Conservation (phyloP, 2,888 invertebrate genomes). For the Hylaea fasciaria region DNA sequence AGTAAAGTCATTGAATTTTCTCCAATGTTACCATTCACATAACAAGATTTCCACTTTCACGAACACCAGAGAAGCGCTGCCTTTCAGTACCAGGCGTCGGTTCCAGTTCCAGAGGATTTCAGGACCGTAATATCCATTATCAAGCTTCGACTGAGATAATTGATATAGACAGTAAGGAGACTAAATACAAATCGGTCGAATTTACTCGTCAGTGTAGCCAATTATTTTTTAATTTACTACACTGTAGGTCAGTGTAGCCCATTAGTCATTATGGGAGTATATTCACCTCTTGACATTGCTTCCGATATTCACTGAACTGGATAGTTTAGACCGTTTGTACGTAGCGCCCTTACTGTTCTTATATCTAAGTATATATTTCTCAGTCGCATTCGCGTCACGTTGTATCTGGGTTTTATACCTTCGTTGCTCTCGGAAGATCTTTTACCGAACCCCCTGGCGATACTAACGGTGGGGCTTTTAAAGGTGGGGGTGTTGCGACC, state of each 20-base stretch:
- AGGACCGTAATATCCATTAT: conserved; percentile 39
- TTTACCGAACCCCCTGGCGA: conserved; percentile 80
- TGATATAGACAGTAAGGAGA: conserved; percentile 45
- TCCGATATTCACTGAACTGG: not conserved
- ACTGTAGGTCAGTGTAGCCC: too few relatives aligned
- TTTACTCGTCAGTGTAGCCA: not conserved
- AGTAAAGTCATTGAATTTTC: conserved; percentile 21
- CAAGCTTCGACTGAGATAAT: conserved; percentile 48
- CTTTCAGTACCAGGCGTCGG: conserved; percentile 43
- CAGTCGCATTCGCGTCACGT: conserved; percentile 38
- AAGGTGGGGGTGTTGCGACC: conserved; percentile 70
- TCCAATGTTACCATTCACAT: conserved; percentile 34
- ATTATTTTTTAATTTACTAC: too few relatives aligned
- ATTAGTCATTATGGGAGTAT: too few relatives aligned
- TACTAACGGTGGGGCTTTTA: conserved; percentile 73
- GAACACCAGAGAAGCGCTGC: conserved; percentile 53
- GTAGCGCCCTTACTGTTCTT: conserved; percentile 16
- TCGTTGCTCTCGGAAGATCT: conserved; percentile 69
- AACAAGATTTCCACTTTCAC: conserved; percentile 45
- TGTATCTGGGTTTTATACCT: conserved; percentile 62
- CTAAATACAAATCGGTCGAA: conserved; percentile 13
- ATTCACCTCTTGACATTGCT: not conserved
- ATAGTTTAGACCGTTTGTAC: not conserved
- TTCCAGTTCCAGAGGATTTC: conserved; percentile 59
- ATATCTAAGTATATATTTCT: conserved; percentile 32